phyloP scores from a whole-genome alignment of 2,113 vertebrate genomes.

The Malurus cyaneus region DNA sequence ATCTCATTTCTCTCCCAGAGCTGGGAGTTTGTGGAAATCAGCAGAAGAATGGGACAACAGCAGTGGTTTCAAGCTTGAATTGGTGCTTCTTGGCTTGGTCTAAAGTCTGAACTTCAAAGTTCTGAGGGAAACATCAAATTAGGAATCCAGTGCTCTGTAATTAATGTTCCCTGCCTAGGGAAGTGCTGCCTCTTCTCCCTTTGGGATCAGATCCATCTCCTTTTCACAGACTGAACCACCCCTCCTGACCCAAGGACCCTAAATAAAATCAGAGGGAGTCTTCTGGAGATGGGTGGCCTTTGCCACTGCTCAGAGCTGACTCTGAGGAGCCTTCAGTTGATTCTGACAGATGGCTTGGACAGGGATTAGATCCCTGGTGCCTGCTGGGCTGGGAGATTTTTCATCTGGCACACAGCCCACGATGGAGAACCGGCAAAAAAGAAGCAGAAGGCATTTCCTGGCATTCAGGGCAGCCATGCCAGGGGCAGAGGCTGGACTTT shows the following conservation, averaged over 20 bases:
- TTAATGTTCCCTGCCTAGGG: background rate
- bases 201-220: background rate
- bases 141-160: background rate
- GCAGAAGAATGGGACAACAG: background rate
- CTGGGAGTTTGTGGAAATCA: background rate
- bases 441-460: background rate
- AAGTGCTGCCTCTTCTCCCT: background rate
- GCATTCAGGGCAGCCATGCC: slow-evolving; percentile 29
- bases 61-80: background rate
- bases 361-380: background rate
- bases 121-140: background rate
- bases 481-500: background rate
- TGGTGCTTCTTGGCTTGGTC: background rate
- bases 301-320: background rate
- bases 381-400: background rate
- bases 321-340: background rate
- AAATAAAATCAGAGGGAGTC: background rate
- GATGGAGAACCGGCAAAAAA: background rate
- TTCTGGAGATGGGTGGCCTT: background rate
- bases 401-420: background rate
- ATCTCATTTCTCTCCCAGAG: background rate
- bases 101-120: background rate
- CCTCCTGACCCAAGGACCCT: background rate
- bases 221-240: background rate
- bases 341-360: fast-evolving